A percentile compares a stretch with the other conserved stretches of the same genome.
These are phyloP conservation scores for Epirrita christyi DNA, from an alignment of 2,888 invertebrate genomes.

Conservation along the genomic window DNA sequence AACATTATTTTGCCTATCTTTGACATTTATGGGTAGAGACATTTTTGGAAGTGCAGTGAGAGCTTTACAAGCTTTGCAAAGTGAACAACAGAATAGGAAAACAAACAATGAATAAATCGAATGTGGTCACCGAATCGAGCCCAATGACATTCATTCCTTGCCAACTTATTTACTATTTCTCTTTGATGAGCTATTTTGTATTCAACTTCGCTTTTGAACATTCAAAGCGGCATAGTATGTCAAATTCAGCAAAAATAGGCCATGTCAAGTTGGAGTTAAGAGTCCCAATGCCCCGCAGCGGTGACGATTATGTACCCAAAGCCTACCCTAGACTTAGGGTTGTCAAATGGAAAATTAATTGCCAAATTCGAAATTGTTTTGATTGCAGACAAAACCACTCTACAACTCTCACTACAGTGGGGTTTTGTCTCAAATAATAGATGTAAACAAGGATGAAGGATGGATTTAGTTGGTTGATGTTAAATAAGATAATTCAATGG, in stretches of 20 bases:
- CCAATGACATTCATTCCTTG: constrained; percentile 38
- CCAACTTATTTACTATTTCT: constrained; percentile 35
- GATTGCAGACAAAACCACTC: not conserved
- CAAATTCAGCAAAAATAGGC: constrained; percentile 75
- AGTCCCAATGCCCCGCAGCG: constrained; percentile 70
- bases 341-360: constrained; percentile 39
- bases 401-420: not conserved
- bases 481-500: too few species aligned
- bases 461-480: too few species aligned
- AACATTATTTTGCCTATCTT: too few species aligned
- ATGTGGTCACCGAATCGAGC: constrained; percentile 27
- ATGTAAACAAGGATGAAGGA: too few species aligned
- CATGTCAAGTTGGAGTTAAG: constrained; percentile 78
- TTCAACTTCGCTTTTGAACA: constrained; percentile 45
- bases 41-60: too few species aligned
- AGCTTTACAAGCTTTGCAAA: too few species aligned
- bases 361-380: not conserved
- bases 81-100: not conserved
- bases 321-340: constrained; percentile 59
- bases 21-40: too few species aligned
- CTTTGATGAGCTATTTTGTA: constrained; percentile 31
- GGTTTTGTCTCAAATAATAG: not conserved
- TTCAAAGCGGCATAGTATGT: constrained; percentile 68
- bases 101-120: not conserved
- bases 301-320: constrained; percentile 76